These are phyloP conservation scores for Eupithecia vulgata DNA, from an alignment of 2,888 invertebrate species.

Conservation along the genomic window DNA sequence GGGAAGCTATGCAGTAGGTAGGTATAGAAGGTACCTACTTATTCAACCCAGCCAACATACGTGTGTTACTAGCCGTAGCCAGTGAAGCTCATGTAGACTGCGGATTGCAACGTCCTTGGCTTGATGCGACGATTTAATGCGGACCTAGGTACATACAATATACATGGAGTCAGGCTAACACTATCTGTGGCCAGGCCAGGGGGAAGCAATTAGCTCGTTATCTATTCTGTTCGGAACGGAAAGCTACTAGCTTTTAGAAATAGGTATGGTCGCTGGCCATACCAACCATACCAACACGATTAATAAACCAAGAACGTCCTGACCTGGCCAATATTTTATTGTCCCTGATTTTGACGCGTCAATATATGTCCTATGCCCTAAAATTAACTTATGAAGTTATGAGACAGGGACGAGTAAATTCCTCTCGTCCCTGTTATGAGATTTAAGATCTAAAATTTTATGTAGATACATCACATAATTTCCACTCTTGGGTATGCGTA, in stretches of 20 bases:
- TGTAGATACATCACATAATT: too few species aligned
- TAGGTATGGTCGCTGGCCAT: slow-evolving; percentile 1
- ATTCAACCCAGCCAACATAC: not conserved
- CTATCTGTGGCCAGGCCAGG: not conserved
- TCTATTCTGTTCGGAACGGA: slow-evolving; percentile 13
- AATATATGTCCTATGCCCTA: too few species aligned
- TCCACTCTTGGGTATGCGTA: too few species aligned
- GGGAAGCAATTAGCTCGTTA: slow-evolving; percentile 21
- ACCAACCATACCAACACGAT: slow-evolving; percentile 22
- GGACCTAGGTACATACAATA: too few species aligned
- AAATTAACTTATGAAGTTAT: too few species aligned
- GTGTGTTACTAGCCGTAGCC: slow-evolving; percentile 10
- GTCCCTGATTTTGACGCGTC: not conserved
- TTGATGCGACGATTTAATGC: slow-evolving; percentile 61
- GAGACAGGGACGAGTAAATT: too few species aligned
- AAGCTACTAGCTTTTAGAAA: slow-evolving; percentile 6
- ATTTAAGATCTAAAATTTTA: too few species aligned
- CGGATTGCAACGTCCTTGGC: slow-evolving; percentile 71
- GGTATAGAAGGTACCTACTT: too few species aligned
- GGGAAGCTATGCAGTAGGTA: too few species aligned
- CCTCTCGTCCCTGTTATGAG: too few species aligned
- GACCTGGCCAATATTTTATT: not conserved
- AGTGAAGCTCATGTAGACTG: slow-evolving; percentile 40
- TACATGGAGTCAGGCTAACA: slow-evolving; percentile 43
- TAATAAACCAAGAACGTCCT: not conserved